phyloP scores from a whole-genome alignment of 2,113 vertebrate species.

The Crotalus tigris region DNA sequence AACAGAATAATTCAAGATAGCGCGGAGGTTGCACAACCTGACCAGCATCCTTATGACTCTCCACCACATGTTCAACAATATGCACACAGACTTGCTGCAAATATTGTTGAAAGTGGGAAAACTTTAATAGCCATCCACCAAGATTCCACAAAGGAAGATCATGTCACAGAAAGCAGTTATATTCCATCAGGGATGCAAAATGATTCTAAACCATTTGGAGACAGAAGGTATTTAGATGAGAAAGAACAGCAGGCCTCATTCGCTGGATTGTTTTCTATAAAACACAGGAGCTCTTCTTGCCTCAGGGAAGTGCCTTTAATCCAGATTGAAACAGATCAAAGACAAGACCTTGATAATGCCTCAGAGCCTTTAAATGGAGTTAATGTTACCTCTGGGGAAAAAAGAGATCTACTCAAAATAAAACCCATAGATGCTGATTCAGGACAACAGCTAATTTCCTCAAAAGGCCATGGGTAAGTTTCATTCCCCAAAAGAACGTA shows the following conservation, averaged over 20 bases:
- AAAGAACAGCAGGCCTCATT: conserved; percentile 53
- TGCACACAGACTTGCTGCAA: conserved; percentile 75
- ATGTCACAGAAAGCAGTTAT: conserved; percentile 64
- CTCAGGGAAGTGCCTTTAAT: conserved; percentile 91
- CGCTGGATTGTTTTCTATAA: conserved; percentile 31
- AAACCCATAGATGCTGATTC: conserved; percentile 46
- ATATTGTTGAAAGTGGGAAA: conserved; percentile 80
- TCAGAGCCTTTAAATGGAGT: conserved; percentile 20
- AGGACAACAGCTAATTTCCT: conserved; percentile 48
- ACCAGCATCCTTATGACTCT: conserved; percentile 64
- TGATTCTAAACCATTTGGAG: conserved; percentile 53
- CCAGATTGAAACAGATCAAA: conserved; percentile 91
- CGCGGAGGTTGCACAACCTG: conserved; percentile 67
- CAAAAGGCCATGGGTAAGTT: conserved; percentile 72
- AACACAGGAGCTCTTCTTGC: conserved; percentile 44
- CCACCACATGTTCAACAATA: conserved; percentile 75
- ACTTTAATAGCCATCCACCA: conserved; percentile 70
- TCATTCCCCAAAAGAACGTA: not conserved
- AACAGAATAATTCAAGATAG: conserved; percentile 91
- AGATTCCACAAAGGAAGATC: conserved; percentile 64
- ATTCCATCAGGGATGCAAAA: conserved; percentile 51
- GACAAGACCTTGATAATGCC: conserved; percentile 68
- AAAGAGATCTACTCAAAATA: conserved; percentile 49
- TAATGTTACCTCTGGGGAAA: conserved; percentile 12
- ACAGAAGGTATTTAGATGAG: conserved; percentile 51